These are phyloP conservation scores for Ochropacha duplaris DNA, from an alignment of 2,888 invertebrate species.

Conservation along the genomic window DNA sequence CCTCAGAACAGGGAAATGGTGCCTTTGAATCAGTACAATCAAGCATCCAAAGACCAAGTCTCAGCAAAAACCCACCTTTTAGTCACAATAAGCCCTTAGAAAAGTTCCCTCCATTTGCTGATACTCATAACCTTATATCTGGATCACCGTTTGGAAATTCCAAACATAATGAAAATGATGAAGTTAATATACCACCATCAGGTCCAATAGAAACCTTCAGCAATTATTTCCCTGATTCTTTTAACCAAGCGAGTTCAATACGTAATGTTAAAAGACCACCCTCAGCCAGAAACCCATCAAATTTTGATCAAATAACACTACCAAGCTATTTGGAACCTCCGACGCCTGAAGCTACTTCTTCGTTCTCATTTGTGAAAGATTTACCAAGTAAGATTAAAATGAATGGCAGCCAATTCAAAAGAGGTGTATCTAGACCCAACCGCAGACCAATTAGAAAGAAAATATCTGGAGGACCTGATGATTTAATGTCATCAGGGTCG, in stretches of 20 bases:
- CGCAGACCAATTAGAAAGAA: slow-evolving; percentile 75
- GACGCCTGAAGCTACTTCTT: slow-evolving; percentile 62
- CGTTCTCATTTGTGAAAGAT: slow-evolving; percentile 64
- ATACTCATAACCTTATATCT: slow-evolving; percentile 66
- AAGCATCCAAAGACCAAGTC: slow-evolving; percentile 58
- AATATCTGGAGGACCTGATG: slow-evolving; percentile 65
- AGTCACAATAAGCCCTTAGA: slow-evolving; percentile 60
- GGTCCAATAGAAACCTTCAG: slow-evolving; percentile 72
- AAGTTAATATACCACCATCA: slow-evolving; percentile 38
- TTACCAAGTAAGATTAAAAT: slow-evolving; percentile 60
- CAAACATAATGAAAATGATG: slow-evolving; percentile 62
- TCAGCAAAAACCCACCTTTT: slow-evolving; percentile 61
- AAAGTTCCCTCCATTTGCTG: slow-evolving; percentile 53
- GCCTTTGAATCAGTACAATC: slow-evolving; percentile 76
- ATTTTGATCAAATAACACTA: slow-evolving; percentile 61
- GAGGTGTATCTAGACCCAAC: slow-evolving; percentile 62
- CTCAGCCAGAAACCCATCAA: slow-evolving; percentile 45
- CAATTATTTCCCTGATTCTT: slow-evolving; percentile 72
- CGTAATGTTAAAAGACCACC: slow-evolving; percentile 66
- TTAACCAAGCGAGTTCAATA: slow-evolving; percentile 69
- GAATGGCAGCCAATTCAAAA: slow-evolving; percentile 60
- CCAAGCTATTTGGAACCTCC: slow-evolving; percentile 79
- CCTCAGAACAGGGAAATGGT: slow-evolving; percentile 71
- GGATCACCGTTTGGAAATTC: slow-evolving; percentile 54
- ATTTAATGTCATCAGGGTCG: slow-evolving; percentile 70